Evolutionary conservation across 2,888 invertebrate species (phyloP).

Genomic region (Antheraea assamensis): DNA sequence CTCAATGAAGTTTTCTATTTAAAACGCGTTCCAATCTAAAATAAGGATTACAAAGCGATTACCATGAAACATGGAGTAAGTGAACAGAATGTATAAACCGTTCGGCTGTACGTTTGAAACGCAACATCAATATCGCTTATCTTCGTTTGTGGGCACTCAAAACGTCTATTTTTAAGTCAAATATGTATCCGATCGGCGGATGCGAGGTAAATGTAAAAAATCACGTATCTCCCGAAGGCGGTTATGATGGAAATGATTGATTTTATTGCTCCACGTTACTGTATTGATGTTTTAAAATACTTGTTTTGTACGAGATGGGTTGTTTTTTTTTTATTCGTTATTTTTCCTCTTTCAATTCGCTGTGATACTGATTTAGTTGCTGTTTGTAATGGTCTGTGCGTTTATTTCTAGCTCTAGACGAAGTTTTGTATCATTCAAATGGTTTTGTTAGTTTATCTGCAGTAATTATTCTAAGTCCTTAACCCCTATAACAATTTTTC

Average conservation of each 20-base stretch:
- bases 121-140: slow-evolving; percentile 73
- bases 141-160: slow-evolving; percentile 68
- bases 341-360: not conserved
- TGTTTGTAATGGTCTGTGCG: not conserved
- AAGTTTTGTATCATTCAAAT: not conserved
- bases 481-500: no score
- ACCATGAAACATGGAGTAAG: slow-evolving; percentile 16
- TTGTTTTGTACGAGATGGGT: slow-evolving; percentile 23
- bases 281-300: slow-evolving; percentile 70
- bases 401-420: not conserved
- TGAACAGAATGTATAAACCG: slow-evolving; percentile 13
- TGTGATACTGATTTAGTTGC: slow-evolving; percentile 8
- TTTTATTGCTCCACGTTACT: slow-evolving; percentile 69
- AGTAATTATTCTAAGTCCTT: no score
- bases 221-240: slow-evolving; percentile 59
- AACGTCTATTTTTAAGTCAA: slow-evolving; percentile 78
- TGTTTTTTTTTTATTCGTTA: slow-evolving; percentile 15
- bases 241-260: slow-evolving; percentile 75
- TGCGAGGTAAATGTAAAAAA: slow-evolving; percentile 69
- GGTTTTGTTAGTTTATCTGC: no score
- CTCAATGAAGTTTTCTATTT: slow-evolving; percentile 14
- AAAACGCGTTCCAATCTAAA: slow-evolving; percentile 12
- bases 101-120: slow-evolving; percentile 10
- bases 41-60: slow-evolving; percentile 16
- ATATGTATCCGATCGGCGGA: slow-evolving; percentile 34